Evolutionary conservation across 2,113 vertebrate species (phyloP), one percentile per base, ranked within the genome.

Genomic region (Pionites leucogaster): DNA sequence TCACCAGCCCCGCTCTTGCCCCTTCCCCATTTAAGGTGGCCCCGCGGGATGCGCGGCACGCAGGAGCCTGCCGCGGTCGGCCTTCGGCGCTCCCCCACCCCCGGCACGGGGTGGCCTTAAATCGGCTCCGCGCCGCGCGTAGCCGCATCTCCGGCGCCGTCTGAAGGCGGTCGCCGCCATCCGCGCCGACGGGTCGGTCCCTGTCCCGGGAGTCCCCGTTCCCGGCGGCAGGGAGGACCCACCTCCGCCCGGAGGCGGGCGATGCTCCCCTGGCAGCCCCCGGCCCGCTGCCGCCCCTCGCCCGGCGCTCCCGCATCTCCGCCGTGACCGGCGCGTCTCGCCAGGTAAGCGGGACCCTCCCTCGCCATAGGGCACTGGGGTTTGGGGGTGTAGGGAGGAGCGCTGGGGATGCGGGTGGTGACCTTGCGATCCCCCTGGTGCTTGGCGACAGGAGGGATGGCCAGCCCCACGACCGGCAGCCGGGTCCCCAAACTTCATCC

Each of bases 11-110:
- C 37, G 41, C 78, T 68, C 53, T 79, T 69, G 42, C 79, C 70
- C 82, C 82, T 82, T 84, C 90, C 86, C 77, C 57, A 31, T 19
- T 96, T 96, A 97, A 97, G 96, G 96, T 96, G 95, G 95, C 92
- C 83, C 95, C 42, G 77, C 50, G 81, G 83, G 91, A 92, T 76
- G 64, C 82, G 24, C 82, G 46, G 59, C 82, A 87, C 75, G 70
- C 95, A 82, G 67, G 46, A 87, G 75, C 39, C 57, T 64, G 39
- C 64, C 53, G 64, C 80, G 74, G 92, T 90, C 95, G 77, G 92
- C 93, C 80, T 76, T 88, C 20, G 62, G 80, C 83, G 71, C 90
- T 93, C 47, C 65, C 92, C 93, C 80, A 67, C 79, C 90, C 81
- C 65, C 86, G 55, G 64, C 82, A 35, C 69, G 5, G 93, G 69